Base-by-base conservation (phyloP, 2,797 vertebrate species). In the Mareca penelope region DNA sequence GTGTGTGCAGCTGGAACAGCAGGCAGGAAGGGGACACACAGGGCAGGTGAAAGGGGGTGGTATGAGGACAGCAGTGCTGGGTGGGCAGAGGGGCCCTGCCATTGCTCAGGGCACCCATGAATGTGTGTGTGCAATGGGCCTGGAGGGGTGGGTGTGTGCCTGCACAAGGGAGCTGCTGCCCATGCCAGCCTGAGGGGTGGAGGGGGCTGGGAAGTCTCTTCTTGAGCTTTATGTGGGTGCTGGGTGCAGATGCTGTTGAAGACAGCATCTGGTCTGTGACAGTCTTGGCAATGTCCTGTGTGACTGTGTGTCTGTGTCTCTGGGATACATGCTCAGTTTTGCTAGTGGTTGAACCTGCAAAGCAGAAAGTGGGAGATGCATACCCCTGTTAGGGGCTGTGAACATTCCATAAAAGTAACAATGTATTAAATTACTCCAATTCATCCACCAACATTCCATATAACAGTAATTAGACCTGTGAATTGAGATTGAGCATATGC, bases 71-170 rank as follows among this genome's bases (percentile, higher is more conserved):
- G 22, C 22, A 22, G 33, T 59, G 21, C 57, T 59, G 57, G 15
- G n/a, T 24, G 33, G 15, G 16, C 37, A 68, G 44, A 67, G 6
- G 24, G 16, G 10, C 19, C 46, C 46, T 48, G 21, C 46, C 44
- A 46, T 46, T 46, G 44, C 46, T 48, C 46, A 48, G 7, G 3
- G 9, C 28, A 59, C 14, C 48, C 17, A 3, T 10, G 12, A 64
- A 28, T 2, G 1, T 39, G 4, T 2, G 0, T 0, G 0, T 17
- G 31, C 26, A 46, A 24, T 59, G 75, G 48, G 24, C 0, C 0
- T 42, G 56, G 8, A 7, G 23, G 1, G 46, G 48, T 26, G 17
- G 29, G 9, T 23, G 40, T 46, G 6, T 46, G 46, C 21, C 46
- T 22, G 46, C 46, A 22, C 21, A 10, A 46, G 21, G 46, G 46